Evolutionary conservation across 2,797 vertebrate species (phyloP), one percentile per base, ranked within the genome.

Genomic region (Brotula barbata): DNA sequence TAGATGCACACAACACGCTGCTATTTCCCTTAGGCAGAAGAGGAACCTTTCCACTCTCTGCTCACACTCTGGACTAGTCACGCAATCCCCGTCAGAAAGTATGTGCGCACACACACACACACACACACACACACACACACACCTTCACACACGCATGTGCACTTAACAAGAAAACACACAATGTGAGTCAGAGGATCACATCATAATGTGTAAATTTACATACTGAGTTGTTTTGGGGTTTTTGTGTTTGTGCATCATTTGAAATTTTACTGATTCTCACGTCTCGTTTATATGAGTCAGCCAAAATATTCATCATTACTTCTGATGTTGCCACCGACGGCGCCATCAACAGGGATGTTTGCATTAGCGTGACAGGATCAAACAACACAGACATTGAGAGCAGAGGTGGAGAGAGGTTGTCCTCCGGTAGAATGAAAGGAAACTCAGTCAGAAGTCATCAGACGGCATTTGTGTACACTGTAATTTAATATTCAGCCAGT

Each of bases 21-120:
- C 85, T 85, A 88, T 84, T 87, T 78, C 87, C 91, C 90, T 81
- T 2, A 78, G 90, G 91, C 89, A 25, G 76, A 71, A 88, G 80
- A 85, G 82, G 78, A 90, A 88, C 89, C 86, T 86, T 89, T 87
- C 87, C 85, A 88, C 80, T 85, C 67, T 82, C 61, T 64, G 64
- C 79, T 89, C 70, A 67, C 85, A 82, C 86, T 83, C 64, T 62
- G 44, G 59, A 56, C 84, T 85, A 90, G 90, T 91, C 90, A 92
- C 90, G 90, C 91, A 91, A 88, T 87, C 83, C 84, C 64, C 68
- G 62, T 86, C 84, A 84, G 73, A 84, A 57, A 67, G 60, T 68
- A 77, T 11, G 69, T 79, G 72, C 55, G 36, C 17, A 51, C 68
- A 66, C 39, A 56, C 45, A 44, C 65, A 61, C 50, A 41, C 47